Evolutionary conservation across 2,888 invertebrate genomes (phyloP), one percentile per base, ranked within the genome.

Genomic region (Lutraria lutraria): DNA sequence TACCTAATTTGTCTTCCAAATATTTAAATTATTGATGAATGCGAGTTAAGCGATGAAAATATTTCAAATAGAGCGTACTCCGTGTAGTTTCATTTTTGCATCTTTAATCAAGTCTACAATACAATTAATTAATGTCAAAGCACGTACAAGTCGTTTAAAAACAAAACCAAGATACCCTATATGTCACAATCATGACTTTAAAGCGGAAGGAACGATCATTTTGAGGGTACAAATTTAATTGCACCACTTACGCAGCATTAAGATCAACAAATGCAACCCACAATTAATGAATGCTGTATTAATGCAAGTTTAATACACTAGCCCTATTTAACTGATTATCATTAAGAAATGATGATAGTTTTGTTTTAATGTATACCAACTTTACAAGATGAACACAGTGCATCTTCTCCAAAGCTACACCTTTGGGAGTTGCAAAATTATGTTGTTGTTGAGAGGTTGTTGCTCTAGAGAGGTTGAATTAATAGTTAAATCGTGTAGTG

Each of bases 1-100:
- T 81, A 63, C 31, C 68, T 81, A 86, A 63, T 86, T 86, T 86
- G 80, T 53, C 81, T 81, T 86, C 68, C 63, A 86, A 86, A 81
- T 60, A 81, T 86, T 86, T 81, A 31, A 86, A 56, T 81, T 68
- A 86, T 81, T 68, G 68, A 81, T 80, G 34, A 79, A 83, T 83
- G 15, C 83, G 31, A 31, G 34, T 76, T 76, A 76, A 76, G 76
- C 34, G 76, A 76, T 76, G 76, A 76, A 76, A 76, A 76, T 76
- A 76, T 76, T 76, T 76, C 16, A 31, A 34, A 25, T 34, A 3
- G 16, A 76, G 76, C 31, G 34, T 2, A 10, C 19, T 29, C 16
- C 76, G 54, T 76, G 76, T 54, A 76, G 72, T 84, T 76, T 84
- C 53, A 84, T 21, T 43, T 84, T 84, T 76, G 84, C 68, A 84